phyloP scores from a whole-genome alignment of 2,113 vertebrate genomes.

The Hippocampus barbouri region DNA sequence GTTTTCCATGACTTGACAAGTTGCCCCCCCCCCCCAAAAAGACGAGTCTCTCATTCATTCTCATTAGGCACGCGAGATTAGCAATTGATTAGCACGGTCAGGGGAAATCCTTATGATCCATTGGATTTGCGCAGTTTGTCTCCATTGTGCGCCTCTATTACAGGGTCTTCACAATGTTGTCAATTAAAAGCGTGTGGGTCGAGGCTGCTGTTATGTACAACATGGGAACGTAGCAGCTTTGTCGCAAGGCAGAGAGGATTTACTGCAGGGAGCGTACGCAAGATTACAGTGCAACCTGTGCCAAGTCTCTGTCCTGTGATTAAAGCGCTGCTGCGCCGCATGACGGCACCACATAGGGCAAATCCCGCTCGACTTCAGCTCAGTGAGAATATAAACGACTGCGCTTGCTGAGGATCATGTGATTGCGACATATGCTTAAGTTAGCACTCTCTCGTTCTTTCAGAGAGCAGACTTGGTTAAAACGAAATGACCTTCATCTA shows the following conservation, averaged over 20 bases:
- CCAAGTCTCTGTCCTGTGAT: background rate
- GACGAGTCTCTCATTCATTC: slow-evolving; percentile 33
- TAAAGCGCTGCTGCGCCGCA: background rate
- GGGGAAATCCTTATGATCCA: slow-evolving; percentile 53
- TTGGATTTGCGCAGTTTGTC: slow-evolving; percentile 48
- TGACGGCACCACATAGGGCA: too few species aligned
- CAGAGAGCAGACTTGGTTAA: too few species aligned
- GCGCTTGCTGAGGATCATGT: too few species aligned
- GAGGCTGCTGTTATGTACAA: background rate
- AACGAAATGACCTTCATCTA: too few species aligned
- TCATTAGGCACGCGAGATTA: slow-evolving; percentile 61
- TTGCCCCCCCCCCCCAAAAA: slow-evolving; percentile 9
- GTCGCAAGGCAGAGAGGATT: background rate
- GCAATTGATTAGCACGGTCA: slow-evolving; percentile 64
- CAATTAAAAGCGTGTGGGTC: slow-evolving; percentile 21
- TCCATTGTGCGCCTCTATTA: slow-evolving; percentile 17
- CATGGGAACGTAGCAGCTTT: too few species aligned
- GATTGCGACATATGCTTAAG: too few species aligned
- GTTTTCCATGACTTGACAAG: slow-evolving; percentile 38
- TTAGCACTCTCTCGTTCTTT: too few species aligned
- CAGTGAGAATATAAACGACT: too few species aligned
- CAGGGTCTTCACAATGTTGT: slow-evolving; percentile 22
- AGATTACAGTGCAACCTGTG: background rate
- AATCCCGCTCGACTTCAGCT: too few species aligned
- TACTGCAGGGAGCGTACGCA: background rate